Evolutionary conservation across 53 echinoderm and acorn worm species (phyloP), one percentile per base, ranked within the genome.

Genomic region (Antedon mediterranea): DNA sequence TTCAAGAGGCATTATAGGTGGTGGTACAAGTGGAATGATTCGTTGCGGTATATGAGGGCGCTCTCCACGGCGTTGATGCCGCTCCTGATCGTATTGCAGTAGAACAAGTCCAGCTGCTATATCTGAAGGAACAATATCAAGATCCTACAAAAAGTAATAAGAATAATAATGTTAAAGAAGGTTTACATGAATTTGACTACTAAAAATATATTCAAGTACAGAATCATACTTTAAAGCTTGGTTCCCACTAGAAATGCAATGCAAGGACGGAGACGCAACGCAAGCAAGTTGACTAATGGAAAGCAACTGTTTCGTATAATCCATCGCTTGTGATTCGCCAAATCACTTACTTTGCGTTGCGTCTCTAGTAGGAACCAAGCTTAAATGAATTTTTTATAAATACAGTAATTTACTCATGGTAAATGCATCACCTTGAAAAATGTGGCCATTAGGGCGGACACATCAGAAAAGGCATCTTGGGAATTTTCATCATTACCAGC

Each of bases 351-450:
- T n/a, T n/a, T n/a, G n/a, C n/a, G n/a, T n/a, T n/a, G n/a, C n/a
- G n/a, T n/a, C n/a, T n/a, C n/a, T n/a, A n/a, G n/a, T n/a, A n/a
- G n/a, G n/a, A n/a, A n/a, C n/a, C n/a, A n/a, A n/a, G n/a, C n/a
- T n/a, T n/a, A n/a, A n/a, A n/a, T n/a, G n/a, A n/a, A n/a, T n/a
- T n/a, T n/a, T n/a, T n/a, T n/a, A n/a, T n/a, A n/a, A n/a, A n/a
- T n/a, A n/a, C n/a, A n/a, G n/a, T n/a, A n/a, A n/a, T n/a, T n/a
- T n/a, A n/a, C n/a, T n/a, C n/a, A n/a, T n/a, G n/a, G n/a, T n/a
- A n/a, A n/a, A n/a, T n/a, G n/a, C n/a, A n/a, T 23, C 31, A 97
- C 97, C 43, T 92, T 80, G 85, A 97, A 97, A n/a, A 97, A 81
- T 77, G 83, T 77, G 70, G 97, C 83, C 42, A 97, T 81, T n/a